Percentiles rank a stretch among this genome's conserved stretches.
Evolutionary conservation across 2,113 vertebrate species (phyloP).

Genomic region (Syrrhaptes paradoxus): DNA sequence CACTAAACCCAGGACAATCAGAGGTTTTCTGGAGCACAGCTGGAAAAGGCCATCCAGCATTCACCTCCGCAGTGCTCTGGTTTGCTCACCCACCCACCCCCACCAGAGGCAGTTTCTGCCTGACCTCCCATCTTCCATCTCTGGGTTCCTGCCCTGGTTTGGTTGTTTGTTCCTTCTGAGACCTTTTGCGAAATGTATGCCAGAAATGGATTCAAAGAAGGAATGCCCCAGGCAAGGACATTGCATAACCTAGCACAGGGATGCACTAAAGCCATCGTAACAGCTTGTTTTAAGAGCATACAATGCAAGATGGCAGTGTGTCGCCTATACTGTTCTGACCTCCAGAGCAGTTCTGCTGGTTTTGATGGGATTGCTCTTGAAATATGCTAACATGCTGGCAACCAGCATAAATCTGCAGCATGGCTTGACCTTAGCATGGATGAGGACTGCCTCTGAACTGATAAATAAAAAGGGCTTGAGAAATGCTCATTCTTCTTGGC

Average conservation of each 20-base stretch:
- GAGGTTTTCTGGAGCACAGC: not conserved
- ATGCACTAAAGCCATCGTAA: not conserved
- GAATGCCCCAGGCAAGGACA: not conserved
- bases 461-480: not conserved
- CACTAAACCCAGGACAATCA: too few species aligned
- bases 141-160: not conserved
- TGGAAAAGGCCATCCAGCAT: not conserved
- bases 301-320: not conserved
- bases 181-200: not conserved
- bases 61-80: fast-evolving
- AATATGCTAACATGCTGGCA: not conserved
- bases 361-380: not conserved
- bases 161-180: not conserved
- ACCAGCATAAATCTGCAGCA: not conserved
- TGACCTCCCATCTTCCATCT: not conserved
- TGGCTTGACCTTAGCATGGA: not conserved
- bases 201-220: not conserved
- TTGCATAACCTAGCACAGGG: not conserved
- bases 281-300: not conserved
- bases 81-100: not conserved
- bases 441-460: not conserved
- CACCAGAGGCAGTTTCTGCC: not conserved
- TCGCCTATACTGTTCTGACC: not conserved
- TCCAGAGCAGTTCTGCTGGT: not conserved
- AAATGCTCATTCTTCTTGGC: not conserved